Evolutionary conservation across 1,140 invertebrate species (phyloP).

Genomic region (Venturia canescens): DNA sequence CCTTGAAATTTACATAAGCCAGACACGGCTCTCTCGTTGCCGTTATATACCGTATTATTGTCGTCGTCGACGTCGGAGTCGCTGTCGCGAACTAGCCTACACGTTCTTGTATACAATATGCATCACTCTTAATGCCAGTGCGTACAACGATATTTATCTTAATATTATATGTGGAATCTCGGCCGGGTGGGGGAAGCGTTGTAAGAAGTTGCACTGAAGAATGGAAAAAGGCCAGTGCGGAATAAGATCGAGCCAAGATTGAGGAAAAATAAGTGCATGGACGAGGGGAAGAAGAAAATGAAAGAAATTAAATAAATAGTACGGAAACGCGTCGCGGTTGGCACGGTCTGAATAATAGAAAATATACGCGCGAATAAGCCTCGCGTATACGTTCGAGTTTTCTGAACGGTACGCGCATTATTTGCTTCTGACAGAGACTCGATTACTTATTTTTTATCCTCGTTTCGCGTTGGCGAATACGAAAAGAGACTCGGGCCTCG

Average conservation of each 20-base stretch:
- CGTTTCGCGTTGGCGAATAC: too few species aligned
- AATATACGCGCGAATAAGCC: not conserved
- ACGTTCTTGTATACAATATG: conserved; percentile 55
- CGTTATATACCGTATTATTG: conserved; percentile 65
- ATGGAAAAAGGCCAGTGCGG: too few species aligned
- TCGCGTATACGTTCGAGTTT: conserved; percentile 46
- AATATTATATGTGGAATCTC: conserved; percentile 69
- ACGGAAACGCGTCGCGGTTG: too few species aligned
- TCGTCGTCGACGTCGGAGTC: conserved; percentile 60
- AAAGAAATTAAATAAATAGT: not conserved
- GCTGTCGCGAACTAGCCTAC: conserved; percentile 52
- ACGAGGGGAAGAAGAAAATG: not conserved
- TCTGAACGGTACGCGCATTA: too few species aligned
- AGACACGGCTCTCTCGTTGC: conserved; percentile 44
- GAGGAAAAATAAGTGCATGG: too few species aligned
- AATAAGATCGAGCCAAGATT: too few species aligned
- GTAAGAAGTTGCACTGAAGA: not conserved
- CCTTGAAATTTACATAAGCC: conserved; percentile 74
- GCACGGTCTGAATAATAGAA: not conserved
- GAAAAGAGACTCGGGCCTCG: too few species aligned
- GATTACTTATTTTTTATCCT: too few species aligned
- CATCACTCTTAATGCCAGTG: conserved; percentile 71
- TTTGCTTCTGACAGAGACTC: too few species aligned
- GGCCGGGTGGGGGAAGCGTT: not conserved
- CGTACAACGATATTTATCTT: conserved; percentile 73